Evolutionary conservation across 2,113 vertebrate species (phyloP), one percentile per base, ranked within the genome.

Genomic region (Spilogale gracilis): DNA sequence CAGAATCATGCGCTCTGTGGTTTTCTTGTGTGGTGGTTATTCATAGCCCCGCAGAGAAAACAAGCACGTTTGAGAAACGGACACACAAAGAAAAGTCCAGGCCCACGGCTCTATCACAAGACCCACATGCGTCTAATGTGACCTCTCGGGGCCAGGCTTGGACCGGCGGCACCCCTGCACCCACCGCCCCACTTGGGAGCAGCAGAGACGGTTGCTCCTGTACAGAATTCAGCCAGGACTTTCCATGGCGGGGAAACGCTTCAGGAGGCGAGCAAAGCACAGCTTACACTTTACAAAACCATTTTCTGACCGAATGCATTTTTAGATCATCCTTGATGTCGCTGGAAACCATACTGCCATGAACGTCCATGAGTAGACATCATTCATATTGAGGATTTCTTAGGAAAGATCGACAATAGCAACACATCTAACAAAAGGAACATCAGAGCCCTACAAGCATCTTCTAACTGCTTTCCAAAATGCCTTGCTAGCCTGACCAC

Each of bases 131-230:
- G 0, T 2, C 12, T 4, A 3, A 3, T 2, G 11, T 2, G 4
- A 2, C 63, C 8, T 10, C 4, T 18, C 25, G 30, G 84, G 43
- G 27, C 38, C 16, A 2, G 45, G 1, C 7, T 1, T 0, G 9
- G 48, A 43, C 25, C 0, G 9, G 1, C 2, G 10, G 60, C 17
- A 2, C 18, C 0, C 38, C 0, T 0, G 48, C 1, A 1, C 1
- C 43, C 7, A 10, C 2, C 17, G n/a, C 5, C 69, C 56, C 3
- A 0, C 18, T n/a, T 1, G 9, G 25, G 50, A 32, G 23, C 0
- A 12, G 0, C 2, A 0, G 0, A 2, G 13, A 20, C 8, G 1
- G 1, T 23, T 27, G 74, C n/a, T 11, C 2, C 5, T 10, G 10
- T 1, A 3, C 1, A 23, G 54, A 14, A 17, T 2, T 12, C 18